A percentile compares a stretch with the other conserved stretches of the same genome.
Evolutionary conservation across 30 jellyfish, hydroid and myxozoan species (phyloP).

Genomic region (Turritopsis dohrnii): DNA sequence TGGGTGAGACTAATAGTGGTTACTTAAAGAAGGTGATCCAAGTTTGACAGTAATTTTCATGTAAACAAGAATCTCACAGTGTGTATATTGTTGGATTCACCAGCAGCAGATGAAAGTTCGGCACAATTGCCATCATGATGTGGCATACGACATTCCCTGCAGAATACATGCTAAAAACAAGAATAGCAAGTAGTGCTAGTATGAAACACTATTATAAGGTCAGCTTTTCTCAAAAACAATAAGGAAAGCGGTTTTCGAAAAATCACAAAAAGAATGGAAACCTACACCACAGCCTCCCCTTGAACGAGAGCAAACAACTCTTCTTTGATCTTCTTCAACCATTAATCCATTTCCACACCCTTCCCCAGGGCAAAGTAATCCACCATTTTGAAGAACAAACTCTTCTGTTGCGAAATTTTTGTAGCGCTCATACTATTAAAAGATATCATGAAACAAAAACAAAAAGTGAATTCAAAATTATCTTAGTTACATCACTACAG

Average conservation of each 20-base stretch:
- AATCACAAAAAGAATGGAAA: not conserved
- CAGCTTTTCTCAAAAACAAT: too few species aligned
- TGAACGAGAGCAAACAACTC: constrained; percentile 39
- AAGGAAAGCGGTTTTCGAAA: not conserved
- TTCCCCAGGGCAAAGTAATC: constrained; percentile 84
- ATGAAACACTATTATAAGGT: too few species aligned
- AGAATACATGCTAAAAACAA: constrained; percentile 44
- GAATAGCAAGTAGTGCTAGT: not conserved
- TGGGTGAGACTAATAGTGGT: too few species aligned
- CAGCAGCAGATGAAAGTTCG: not conserved
- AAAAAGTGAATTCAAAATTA: not conserved
- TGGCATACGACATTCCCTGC: constrained; percentile 55
- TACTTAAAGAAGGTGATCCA: too few species aligned
- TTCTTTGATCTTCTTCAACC: constrained; percentile 38
- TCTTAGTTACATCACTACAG: not conserved
- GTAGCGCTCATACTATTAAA: constrained; percentile 58
- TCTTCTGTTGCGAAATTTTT: constrained; percentile 85
- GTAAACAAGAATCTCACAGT: constrained; percentile 1
- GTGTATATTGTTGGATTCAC: not conserved
- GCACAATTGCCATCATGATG: constrained; percentile 63
- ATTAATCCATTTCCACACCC: constrained; percentile 82
- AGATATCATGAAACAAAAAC: not conserved
- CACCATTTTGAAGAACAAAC: constrained; percentile 79
- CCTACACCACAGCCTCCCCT: constrained; percentile 91
- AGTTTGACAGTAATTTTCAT: too few species aligned